Percentiles rank a stretch among this genome's conserved stretches.
These are phyloP conservation scores for Oscheius sp. DNA, from an alignment of 2,888 invertebrate genomes.

Conservation along the genomic window DNA sequence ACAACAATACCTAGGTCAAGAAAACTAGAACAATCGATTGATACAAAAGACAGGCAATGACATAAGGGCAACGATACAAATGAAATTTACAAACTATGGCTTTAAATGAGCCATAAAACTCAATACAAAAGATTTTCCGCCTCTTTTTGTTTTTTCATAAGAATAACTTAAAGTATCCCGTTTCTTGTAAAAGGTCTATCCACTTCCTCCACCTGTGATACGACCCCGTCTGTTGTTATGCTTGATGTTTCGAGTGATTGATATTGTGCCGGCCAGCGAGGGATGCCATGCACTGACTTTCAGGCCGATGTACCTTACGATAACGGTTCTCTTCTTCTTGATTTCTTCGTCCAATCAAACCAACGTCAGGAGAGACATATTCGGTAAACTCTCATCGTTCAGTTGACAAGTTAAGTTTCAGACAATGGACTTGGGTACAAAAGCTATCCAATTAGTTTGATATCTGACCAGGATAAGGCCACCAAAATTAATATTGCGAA, in stretches of 20 bases:
- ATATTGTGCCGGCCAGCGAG: constrained; percentile 20
- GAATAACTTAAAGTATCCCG: no score
- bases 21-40: no score
- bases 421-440: constrained; percentile 7
- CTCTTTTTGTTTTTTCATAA: no score
- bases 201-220: not conserved
- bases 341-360: constrained; percentile 5
- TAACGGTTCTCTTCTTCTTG: constrained; percentile 4
- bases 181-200: not conserved
- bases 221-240: constrained; percentile 21
- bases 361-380: constrained; percentile 5
- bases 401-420: not conserved
- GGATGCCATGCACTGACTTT: constrained; percentile 13
- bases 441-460: constrained; percentile 27
- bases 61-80: no score
- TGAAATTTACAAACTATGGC: no score
- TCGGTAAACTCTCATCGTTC: not conserved
- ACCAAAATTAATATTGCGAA: not conserved
- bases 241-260: constrained; percentile 24
- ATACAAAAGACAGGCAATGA: no score
- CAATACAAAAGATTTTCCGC: not conserved
- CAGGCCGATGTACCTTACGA: constrained; percentile 14
- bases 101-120: not conserved
- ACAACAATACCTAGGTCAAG: no score
- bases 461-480: constrained; percentile 26